Evolutionary conservation across 2,888 invertebrate genomes (phyloP).

Genomic region (Ischnura elegans): DNA sequence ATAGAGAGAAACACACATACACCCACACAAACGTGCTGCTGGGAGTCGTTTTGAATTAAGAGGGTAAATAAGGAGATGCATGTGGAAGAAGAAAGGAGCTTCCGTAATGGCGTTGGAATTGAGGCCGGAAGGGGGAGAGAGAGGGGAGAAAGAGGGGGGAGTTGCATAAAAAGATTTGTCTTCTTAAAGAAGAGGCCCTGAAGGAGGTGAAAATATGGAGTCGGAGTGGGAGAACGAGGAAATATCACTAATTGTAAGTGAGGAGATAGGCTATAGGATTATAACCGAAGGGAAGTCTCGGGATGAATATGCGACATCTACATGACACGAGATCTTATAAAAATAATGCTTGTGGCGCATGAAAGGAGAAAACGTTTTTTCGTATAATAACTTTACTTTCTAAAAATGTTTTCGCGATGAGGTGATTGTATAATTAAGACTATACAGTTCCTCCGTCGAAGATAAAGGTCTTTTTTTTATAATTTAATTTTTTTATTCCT

Average conservation of each 20-base stretch:
- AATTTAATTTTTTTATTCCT: too few species aligned
- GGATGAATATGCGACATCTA: not conserved
- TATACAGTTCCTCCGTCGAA: too few species aligned
- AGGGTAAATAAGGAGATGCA: conserved; percentile 17
- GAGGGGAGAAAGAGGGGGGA: not conserved
- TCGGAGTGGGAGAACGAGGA: not conserved
- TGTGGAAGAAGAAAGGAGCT: not conserved
- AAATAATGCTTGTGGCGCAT: not conserved
- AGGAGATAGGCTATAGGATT: not conserved
- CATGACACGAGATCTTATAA: not conserved
- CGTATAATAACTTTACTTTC: not conserved
- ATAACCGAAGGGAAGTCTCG: not conserved
- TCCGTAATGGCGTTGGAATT: conserved; percentile 12
- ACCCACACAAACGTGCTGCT: not conserved
- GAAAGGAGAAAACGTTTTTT: not conserved
- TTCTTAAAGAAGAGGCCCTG: not conserved
- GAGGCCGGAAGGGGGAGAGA: conserved; percentile 2
- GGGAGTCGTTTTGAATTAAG: conserved; percentile 7
- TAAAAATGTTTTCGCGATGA: not conserved
- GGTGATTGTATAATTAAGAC: too few species aligned
- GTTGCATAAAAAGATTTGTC: conserved; percentile 25
- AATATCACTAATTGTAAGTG: not conserved
- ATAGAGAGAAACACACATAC: not conserved
- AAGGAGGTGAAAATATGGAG: not conserved
- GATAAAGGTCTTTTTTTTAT: too few species aligned